Evolutionary conservation across 2,797 vertebrate species (phyloP).

Genomic region (Heliangelus exortis): DNA sequence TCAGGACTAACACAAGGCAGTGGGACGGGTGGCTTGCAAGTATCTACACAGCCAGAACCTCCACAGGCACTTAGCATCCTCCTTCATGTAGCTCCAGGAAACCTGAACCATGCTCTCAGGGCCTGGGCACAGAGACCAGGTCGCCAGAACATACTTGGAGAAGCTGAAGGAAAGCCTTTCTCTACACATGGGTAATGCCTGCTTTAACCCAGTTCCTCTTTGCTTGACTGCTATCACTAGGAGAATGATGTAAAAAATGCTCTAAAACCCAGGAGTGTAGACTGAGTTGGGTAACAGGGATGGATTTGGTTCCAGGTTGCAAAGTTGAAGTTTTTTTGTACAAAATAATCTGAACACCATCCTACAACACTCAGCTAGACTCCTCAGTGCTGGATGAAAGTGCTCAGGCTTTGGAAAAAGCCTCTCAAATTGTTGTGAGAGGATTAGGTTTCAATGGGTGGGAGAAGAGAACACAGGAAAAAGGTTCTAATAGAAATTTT

Average conservation of each 20-base stretch:
- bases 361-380: neutral
- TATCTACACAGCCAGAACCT: neutral
- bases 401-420: neutral
- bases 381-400: neutral
- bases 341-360: neutral
- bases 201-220: neutral
- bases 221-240: neutral
- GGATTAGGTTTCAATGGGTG: fast-evolving
- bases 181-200: fast-evolving
- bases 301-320: neutral
- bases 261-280: neutral
- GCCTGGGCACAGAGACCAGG: neutral
- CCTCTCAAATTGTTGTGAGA: neutral
- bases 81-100: neutral
- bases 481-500: neutral
- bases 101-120: neutral
- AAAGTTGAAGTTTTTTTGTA: neutral
- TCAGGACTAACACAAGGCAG: neutral
- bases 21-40: neutral
- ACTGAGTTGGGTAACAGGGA: neutral
- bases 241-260: neutral
- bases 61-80: neutral
- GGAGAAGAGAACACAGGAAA: neutral
- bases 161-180: neutral
- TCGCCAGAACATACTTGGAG: fast-evolving